phyloP scores from a whole-genome alignment of 1,140 invertebrate species.

The Trinorchestia longiramus region DNA sequence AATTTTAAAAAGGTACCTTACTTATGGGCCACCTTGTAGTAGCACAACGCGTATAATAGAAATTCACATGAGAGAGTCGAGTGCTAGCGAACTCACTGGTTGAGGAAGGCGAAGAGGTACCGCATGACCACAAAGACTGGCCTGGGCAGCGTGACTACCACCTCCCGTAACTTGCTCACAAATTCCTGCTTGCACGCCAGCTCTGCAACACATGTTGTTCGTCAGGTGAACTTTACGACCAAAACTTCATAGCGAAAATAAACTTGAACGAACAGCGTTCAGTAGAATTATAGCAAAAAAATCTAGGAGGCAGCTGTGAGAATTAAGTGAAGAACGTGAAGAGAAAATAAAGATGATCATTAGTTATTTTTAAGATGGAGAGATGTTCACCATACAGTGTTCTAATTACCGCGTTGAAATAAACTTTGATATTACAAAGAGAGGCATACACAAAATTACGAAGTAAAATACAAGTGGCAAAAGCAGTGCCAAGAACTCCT shows the following conservation, averaged over 20 bases:
- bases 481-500: too few species aligned
- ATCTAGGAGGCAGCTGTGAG: not conserved
- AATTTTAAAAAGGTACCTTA: too few species aligned
- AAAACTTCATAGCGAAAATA: not conserved
- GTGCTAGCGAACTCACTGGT: conserved; percentile 81
- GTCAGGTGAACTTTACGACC: not conserved
- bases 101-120: conserved; percentile 95
- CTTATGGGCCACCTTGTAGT: too few species aligned
- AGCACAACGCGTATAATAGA: too few species aligned
- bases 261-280: not conserved
- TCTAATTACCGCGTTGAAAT: too few species aligned
- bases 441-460: too few species aligned
- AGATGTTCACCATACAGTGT: too few species aligned
- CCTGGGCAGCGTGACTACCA: conserved; percentile 82
- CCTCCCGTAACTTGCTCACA: conserved; percentile 81
- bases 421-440: too few species aligned
- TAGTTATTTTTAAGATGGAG: too few species aligned
- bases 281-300: too few species aligned
- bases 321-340: not conserved
- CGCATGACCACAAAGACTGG: conserved; percentile 89
- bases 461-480: too few species aligned
- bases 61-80: too few species aligned
- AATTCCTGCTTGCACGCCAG: conserved; percentile 83
- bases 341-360: not conserved
- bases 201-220: conserved; percentile 71